phyloP scores from a whole-genome alignment of 2,797 vertebrate species.

The Spheniscus humboldti region DNA sequence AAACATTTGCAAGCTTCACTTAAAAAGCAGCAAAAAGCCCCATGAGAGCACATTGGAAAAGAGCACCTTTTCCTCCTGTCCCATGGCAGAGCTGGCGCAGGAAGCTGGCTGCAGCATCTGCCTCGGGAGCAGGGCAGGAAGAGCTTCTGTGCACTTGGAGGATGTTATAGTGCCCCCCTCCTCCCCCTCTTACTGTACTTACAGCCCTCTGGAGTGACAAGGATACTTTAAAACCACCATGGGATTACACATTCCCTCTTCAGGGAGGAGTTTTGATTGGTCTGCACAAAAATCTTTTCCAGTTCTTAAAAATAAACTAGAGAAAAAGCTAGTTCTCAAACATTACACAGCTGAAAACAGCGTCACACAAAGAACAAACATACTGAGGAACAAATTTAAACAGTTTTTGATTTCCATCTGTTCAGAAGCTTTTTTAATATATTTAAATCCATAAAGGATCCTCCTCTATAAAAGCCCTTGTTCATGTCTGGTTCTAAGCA shows the following conservation, averaged over 20 bases:
- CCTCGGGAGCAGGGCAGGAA: conserved; percentile 46
- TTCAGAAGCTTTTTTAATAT: neutral
- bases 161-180: neutral
- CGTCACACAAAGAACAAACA: neutral
- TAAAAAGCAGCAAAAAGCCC: neutral
- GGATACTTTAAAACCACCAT: neutral
- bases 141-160: conserved; percentile 46
- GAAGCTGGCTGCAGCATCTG: neutral
- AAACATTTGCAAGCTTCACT: conserved; percentile 20
- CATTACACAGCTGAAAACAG: neutral
- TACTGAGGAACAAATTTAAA: neutral
- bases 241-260: neutral
- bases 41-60: neutral
- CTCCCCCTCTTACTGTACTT: neutral
- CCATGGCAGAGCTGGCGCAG: neutral
- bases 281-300: neutral
- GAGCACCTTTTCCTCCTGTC: neutral
- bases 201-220: neutral
- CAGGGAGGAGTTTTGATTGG: neutral
- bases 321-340: neutral
- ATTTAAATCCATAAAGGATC: conserved; percentile 10
- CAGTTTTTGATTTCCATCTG: neutral
- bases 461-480: neutral
- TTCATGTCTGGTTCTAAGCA: conserved; percentile 40
- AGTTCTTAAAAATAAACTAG: neutral